Base-by-base conservation (phyloP, 2,113 vertebrate genomes). In the Vanacampus margaritifer region DNA sequence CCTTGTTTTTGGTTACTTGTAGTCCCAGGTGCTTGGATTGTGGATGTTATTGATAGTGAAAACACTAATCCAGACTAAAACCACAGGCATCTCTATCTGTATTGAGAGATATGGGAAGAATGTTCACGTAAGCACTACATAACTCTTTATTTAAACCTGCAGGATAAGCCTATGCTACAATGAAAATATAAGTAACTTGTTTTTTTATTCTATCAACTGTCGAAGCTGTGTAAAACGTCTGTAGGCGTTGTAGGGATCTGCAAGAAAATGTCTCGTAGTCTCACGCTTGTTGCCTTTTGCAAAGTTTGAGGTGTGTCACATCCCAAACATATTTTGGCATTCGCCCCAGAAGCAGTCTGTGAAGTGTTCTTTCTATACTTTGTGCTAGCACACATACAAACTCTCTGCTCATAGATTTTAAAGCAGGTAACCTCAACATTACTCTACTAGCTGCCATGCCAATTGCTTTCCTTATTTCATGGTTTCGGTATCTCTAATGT, bases 221-320 rank as follows among this genome's bases (percentile, higher is more conserved):
- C 5, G 2, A 28, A 56, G 3, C 46, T 39, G 4, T 35, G n/a
- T 21, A 24, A 24, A 64, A 62, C n/a, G 2, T 23, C 7, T 62
- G 37, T 41, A 17, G n/a, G 13, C 9, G n/a, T 14, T 12, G 24
- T 14, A 43, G 13, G 12, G 36, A 1, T 8, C 13, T 73, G 75
- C 39, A 45, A 61, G 7, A 56, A 17, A 0, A 8, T 28, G 46
- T 5, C 56, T 41, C 59, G 50, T 23, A 56, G 64, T 79, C 53
- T 67, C 63, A 68, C 80, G 53, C 64, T 68, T 39, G 41, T 21
- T 24, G 23, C n/a, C n/a, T 64, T 53, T 45, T 64, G 32, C 26
- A 3, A 59, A 68, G 57, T 62, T 64, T 74, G 48, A 86, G 87
- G 88, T 85, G 87, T 88, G 87, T 84, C 80, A 67, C 79, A 75